Conservation (phyloP, 2,113 vertebrate species). For the Tiliqua scincoides region DNA sequence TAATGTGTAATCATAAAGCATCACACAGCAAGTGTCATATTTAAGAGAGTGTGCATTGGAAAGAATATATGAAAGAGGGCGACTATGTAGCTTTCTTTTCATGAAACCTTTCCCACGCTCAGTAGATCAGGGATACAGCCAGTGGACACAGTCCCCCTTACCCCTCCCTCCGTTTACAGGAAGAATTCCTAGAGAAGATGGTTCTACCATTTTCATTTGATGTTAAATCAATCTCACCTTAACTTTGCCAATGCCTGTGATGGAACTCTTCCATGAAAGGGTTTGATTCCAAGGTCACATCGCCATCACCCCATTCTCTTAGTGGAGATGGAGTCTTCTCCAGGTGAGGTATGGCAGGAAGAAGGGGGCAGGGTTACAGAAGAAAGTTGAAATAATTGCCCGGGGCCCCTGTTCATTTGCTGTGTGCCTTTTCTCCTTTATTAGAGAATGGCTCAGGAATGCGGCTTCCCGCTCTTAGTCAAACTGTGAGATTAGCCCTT, state of each 20-base stretch:
- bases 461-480: too few relatives aligned
- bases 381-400: not conserved
- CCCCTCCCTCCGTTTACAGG: too few relatives aligned
- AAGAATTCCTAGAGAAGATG: too few relatives aligned
- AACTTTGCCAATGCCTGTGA: not conserved
- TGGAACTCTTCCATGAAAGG: not conserved
- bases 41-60: too few relatives aligned
- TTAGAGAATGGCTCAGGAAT: not conserved
- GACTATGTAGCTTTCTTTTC: too few relatives aligned
- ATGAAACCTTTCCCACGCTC: too few relatives aligned
- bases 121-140: too few relatives aligned
- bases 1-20: too few relatives aligned
- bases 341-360: not conserved
- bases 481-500: not conserved
- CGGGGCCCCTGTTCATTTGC: not conserved
- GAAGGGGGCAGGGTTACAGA: not conserved
- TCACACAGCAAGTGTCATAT: too few relatives aligned
- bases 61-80: too few relatives aligned
- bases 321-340: not conserved
- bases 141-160: too few relatives aligned
- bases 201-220: not conserved
- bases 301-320: not conserved
- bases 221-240: not conserved
- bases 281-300: not conserved
- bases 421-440: too few relatives aligned